Evolutionary conservation across 2,113 vertebrate species (phyloP).

Genomic region (Oryzias woworae): DNA sequence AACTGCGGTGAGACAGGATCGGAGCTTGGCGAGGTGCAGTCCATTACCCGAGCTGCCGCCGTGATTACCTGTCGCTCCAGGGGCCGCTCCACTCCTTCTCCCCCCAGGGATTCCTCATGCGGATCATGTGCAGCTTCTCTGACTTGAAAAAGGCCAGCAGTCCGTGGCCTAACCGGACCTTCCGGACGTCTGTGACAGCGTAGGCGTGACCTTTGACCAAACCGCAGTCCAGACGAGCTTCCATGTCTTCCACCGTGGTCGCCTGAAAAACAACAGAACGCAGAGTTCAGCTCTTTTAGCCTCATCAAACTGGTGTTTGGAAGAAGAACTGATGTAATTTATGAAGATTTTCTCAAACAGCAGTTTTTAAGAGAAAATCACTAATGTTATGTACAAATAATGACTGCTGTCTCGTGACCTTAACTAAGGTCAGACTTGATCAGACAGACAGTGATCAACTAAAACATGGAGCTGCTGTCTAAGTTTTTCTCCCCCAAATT

Average conservation of each 20-base stretch:
- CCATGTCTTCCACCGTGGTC: constrained; percentile 88
- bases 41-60: neutral
- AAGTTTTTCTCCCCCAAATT: too few species aligned
- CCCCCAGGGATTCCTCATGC: constrained; percentile 97
- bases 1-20: neutral
- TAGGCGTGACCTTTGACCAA: constrained; percentile 97
- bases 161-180: constrained; percentile 90
- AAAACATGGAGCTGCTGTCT: too few species aligned
- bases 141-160: constrained; percentile 94
- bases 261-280: constrained; percentile 75
- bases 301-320: too few species aligned
- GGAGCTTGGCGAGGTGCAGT: neutral
- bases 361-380: too few species aligned
- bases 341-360: too few species aligned
- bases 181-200: constrained; percentile 89
- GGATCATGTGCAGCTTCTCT: constrained; percentile 96
- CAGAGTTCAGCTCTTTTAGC: neutral
- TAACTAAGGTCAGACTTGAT: too few species aligned
- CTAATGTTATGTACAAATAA: too few species aligned
- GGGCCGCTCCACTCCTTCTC: constrained; percentile 96
- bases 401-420: too few species aligned
- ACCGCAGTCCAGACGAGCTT: constrained; percentile 89
- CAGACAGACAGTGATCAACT: too few species aligned
- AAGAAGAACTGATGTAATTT: too few species aligned
- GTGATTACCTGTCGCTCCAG: constrained; percentile 94